These are phyloP conservation scores for Apaloderma vittatum DNA, from an alignment of 2,113 vertebrate species.

Conservation along the genomic window DNA sequence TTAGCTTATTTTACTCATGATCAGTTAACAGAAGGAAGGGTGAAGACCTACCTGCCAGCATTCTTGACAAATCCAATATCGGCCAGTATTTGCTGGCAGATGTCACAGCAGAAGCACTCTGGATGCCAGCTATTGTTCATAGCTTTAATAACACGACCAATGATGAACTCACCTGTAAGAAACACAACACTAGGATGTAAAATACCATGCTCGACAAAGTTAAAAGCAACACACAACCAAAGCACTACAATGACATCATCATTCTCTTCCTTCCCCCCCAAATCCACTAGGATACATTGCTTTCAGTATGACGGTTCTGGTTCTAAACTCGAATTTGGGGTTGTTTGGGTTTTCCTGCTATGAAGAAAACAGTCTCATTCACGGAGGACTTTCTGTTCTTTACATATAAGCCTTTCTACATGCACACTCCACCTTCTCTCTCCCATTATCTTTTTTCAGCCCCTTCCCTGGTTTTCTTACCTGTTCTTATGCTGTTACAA, in stretches of 20 bases:
- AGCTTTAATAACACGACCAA: slow-evolving; percentile 98
- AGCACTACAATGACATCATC: background rate
- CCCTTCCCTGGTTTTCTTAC: background rate
- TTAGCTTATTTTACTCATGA: background rate
- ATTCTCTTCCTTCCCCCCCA: background rate
- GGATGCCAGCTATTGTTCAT: slow-evolving; percentile 99
- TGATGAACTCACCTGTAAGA: slow-evolving; percentile 93
- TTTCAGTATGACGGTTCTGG: background rate
- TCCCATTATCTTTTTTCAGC: background rate
- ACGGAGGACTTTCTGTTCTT: background rate
- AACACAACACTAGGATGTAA: slow-evolving; percentile 17
- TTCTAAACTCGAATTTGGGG: background rate
- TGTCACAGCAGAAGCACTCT: slow-evolving; percentile 95
- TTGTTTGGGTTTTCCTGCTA: background rate
- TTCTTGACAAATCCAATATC: slow-evolving; percentile 99
- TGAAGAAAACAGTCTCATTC: background rate
- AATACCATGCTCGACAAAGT: background rate
- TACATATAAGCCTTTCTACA: background rate
- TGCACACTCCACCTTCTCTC: background rate
- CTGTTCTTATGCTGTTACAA: background rate
- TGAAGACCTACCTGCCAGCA: slow-evolving; percentile 88
- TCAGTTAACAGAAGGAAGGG: background rate
- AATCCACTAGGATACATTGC: background rate
- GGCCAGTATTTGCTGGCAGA: slow-evolving; percentile 91
- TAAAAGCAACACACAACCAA: background rate